phyloP scores from a whole-genome alignment of 2,888 invertebrate genomes.

The Oscheius onirici region DNA sequence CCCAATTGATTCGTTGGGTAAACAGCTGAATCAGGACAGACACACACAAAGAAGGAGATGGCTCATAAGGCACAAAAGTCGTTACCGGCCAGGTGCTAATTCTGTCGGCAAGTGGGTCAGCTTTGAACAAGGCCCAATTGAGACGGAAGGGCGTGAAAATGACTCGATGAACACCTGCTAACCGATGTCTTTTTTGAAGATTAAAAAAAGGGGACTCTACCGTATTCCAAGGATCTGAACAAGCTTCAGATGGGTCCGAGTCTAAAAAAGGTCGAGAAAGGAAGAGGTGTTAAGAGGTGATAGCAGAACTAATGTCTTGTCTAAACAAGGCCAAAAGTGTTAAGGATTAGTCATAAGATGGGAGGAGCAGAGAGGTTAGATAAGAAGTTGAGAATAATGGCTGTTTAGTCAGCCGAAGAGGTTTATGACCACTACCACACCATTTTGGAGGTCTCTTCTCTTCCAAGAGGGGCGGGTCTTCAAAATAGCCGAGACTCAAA shows the following conservation, averaged over 20 bases:
- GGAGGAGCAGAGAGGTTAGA: constrained; percentile 18
- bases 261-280: neutral
- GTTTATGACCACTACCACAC: constrained; percentile 1
- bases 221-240: neutral
- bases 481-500: neutral
- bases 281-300: constrained; percentile 13
- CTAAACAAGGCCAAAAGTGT: constrained; percentile 9
- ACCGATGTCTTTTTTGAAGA: neutral
- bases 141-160: neutral
- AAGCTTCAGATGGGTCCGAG: neutral
- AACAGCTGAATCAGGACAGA: constrained; percentile 28
- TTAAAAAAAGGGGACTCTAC: too few species aligned
- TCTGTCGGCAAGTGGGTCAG: constrained; percentile 25
- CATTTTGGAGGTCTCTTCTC: neutral
- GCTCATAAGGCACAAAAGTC: constrained; percentile 32
- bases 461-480: neutral
- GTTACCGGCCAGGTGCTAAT: constrained; percentile 29
- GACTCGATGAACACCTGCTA: constrained; percentile 4
- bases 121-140: constrained; percentile 23
- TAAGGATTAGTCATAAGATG: constrained; percentile 20
- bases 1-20: constrained; percentile 30
- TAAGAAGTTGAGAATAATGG: constrained; percentile 8
- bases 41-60: constrained; percentile 15
- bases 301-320: constrained; percentile 14
- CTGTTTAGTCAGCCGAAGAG: constrained; percentile 19